Conservation (phyloP, 37 sponge, comb jelly and placozoan genomes). For the Halichondria panicea region DNA sequence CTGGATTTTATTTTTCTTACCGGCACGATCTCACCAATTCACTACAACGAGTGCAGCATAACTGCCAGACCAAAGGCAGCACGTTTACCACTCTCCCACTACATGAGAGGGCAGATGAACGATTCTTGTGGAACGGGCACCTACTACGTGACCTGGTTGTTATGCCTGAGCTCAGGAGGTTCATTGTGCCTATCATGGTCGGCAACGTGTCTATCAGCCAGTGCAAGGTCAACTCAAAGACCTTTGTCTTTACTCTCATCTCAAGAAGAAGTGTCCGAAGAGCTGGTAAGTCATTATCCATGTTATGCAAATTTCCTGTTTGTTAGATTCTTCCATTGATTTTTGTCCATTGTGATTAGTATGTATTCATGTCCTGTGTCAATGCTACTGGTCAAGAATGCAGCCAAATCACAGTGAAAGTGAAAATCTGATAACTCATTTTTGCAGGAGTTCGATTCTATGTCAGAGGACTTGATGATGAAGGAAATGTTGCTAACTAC, state of each 20-base stretch:
- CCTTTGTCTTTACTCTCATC: conserved; percentile 68
- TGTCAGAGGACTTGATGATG: conserved; percentile 83
- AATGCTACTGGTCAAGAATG: too few species aligned
- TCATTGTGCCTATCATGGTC: conserved; percentile 70
- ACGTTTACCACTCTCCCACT: conserved; percentile 65
- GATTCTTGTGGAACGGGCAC: conserved; percentile 91
- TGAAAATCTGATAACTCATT: too few species aligned
- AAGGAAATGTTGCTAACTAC: conserved; percentile 94
- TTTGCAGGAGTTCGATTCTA: conserved; percentile 85
- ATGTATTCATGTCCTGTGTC: neutral
- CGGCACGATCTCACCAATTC: conserved; percentile 86
- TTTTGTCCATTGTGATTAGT: neutral
- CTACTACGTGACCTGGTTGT: conserved; percentile 69
- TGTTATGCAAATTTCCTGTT: conserved; percentile 1
- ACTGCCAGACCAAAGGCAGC: conserved; percentile 33
- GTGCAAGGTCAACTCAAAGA: conserved; percentile 66
- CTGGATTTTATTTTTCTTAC: conserved; percentile 89
- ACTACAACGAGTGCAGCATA: conserved; percentile 52
- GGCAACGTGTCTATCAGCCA: conserved; percentile 80
- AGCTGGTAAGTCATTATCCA: conserved; percentile 49
- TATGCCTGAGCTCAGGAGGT: conserved; percentile 61
- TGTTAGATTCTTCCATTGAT: neutral
- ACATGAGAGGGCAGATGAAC: conserved; percentile 81
- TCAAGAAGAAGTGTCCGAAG: conserved; percentile 77
- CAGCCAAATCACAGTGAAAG: too few species aligned